Conservation (phyloP, 2,797 vertebrate genomes). For the Melanotaenia nigrans region DNA sequence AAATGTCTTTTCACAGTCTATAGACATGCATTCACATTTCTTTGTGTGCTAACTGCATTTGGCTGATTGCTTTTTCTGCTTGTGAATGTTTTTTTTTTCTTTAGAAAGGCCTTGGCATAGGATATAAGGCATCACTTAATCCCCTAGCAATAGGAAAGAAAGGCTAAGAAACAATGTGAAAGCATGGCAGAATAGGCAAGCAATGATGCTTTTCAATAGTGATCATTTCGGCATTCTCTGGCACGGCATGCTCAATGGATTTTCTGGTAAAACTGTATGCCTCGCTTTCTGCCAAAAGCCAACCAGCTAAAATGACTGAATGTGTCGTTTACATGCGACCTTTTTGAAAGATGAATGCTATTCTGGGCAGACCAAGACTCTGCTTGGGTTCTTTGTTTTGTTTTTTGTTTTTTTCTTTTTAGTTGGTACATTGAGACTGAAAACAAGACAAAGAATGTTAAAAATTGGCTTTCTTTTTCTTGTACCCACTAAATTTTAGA, state of each 20-base stretch:
- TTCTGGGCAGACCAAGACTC: conserved; percentile 19
- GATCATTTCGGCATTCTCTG: conserved; percentile 71
- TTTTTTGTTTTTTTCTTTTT: background rate
- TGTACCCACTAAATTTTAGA: background rate
- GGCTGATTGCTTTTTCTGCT: conserved; percentile 79
- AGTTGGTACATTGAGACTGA: conserved; percentile 9
- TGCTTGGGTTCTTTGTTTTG: conserved; percentile 8
- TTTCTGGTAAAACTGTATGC: conserved; percentile 60
- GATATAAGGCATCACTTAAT: conserved; percentile 78
- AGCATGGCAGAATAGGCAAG: conserved; percentile 74
- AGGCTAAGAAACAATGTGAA: conserved; percentile 75
- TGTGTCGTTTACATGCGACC: conserved; percentile 51
- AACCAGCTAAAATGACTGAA: conserved; percentile 53
- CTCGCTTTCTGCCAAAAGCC: conserved; percentile 60
- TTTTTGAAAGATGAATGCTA: conserved; percentile 46
- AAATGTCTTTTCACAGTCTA: conserved; percentile 70
- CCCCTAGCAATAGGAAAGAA: conserved; percentile 69
- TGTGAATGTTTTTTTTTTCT: conserved; percentile 76
- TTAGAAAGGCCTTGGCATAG: conserved; percentile 74
- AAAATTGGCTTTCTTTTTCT: conserved; percentile 3
- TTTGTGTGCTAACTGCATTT: conserved; percentile 77
- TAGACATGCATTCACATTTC: conserved; percentile 58
- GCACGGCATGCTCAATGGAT: conserved; percentile 68
- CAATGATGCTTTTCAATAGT: conserved; percentile 68
- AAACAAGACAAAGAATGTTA: conserved; percentile 17